Evolutionary conservation across 1,140 invertebrate species (phyloP), one percentile per base, ranked within the genome.

Genomic region (Sarcophaga peregrina): DNA sequence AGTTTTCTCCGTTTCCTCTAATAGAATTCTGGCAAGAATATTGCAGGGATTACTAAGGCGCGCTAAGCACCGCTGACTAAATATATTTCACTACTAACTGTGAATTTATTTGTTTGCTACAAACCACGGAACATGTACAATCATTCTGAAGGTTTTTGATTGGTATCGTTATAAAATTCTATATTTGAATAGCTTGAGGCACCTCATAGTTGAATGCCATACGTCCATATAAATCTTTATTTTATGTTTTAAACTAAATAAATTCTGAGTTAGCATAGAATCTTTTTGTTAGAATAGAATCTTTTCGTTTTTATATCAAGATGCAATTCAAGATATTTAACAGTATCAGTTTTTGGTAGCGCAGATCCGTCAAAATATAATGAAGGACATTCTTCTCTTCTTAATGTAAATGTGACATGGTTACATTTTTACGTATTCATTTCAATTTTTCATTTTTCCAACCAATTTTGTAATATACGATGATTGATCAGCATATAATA

Each of bases 141-240:
- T 37, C 25, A 37, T 37, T 37, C 72, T 37, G 10, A 73, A 25
- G 6, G 72, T 73, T 37, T 73, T 73, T 13, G 72, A 73, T 37
- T 73, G 72, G 13, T 73, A 73, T 9, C 72, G 6, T 73, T 73
- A 25, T 9, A 73, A 73, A 73, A 73, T 73, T 73, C 72, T 45
- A 73, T 37, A 9, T 73, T 45, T 9, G 72, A 73, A 73, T 73
- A 37, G 25, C 72, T 73, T 8, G 72, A 7, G 1, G 72, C 45
- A 4, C 72, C 72, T 25, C 72, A 73, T 5, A 73, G 37, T 9
- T 73, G 20, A 10, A 73, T 73, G 45, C 72, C 72, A 37, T 37
- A 73, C 20, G 3, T 20, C 45, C 45, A 37, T 73, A n/a, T n/a
- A n/a, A n/a, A n/a, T n/a, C n/a, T n/a, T n/a, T n/a, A n/a, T n/a